Evolutionary conservation across 2,797 vertebrate species (phyloP).

Genomic region (Sebastes cheni): DNA sequence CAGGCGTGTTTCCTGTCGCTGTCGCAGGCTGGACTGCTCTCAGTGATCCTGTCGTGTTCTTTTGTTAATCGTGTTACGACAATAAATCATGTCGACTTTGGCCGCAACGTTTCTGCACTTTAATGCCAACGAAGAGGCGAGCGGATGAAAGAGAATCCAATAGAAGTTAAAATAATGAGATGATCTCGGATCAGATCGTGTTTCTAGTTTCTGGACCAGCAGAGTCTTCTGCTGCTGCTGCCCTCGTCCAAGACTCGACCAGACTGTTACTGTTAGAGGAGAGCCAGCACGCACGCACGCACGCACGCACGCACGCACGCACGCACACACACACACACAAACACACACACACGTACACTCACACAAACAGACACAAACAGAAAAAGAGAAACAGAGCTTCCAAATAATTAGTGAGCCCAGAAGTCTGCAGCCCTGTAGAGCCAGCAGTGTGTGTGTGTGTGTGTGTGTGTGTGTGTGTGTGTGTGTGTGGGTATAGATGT

Average conservation of each 20-base stretch:
- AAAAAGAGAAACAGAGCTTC: conserved; percentile 34
- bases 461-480: conserved; percentile 14
- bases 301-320: background rate
- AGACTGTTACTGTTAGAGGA: conserved; percentile 39
- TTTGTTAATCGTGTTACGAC: background rate
- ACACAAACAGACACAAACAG: background rate
- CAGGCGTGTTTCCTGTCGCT: too few species aligned
- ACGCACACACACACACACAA: background rate
- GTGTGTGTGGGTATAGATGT: background rate
- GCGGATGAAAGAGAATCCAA: background rate
- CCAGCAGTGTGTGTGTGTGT: conserved; percentile 30
- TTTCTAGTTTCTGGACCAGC: conserved; percentile 20
- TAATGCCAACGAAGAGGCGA: background rate
- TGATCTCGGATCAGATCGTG: background rate
- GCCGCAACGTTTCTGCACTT: background rate
- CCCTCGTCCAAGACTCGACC: conserved; percentile 26
- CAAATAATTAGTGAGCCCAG: conserved; percentile 67
- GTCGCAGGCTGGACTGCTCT: background rate
- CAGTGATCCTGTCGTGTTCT: background rate
- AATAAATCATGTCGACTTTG: background rate
- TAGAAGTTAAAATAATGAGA: background rate
- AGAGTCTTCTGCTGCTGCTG: conserved; percentile 9
- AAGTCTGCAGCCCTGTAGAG: conserved; percentile 42
- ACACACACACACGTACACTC: background rate
- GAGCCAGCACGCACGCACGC: conserved; percentile 2